These are phyloP conservation scores for Pelochelys cantorii DNA, from an alignment of 2,797 vertebrate genomes.

Conservation along the genomic window DNA sequence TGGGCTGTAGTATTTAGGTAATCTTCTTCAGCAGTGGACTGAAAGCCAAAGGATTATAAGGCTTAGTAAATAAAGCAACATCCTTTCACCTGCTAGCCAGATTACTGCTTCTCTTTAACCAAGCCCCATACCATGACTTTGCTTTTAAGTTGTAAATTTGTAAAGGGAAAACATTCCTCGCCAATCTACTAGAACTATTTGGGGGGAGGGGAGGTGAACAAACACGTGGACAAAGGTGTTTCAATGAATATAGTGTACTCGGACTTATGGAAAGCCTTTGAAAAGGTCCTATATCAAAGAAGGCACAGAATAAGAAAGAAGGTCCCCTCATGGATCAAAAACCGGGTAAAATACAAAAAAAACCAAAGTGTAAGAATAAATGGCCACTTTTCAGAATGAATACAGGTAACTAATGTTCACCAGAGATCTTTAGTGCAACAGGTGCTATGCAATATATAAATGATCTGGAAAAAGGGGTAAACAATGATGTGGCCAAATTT, in stretches of 20 bases:
- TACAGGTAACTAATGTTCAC: background rate
- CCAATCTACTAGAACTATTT: background rate
- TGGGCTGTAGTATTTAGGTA: constrained; percentile 46
- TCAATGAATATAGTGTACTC: background rate
- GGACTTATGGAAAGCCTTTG: background rate
- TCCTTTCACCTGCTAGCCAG: constrained; percentile 63
- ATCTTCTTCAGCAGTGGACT: constrained; percentile 64
- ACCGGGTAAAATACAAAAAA: background rate
- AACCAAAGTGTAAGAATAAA: background rate
- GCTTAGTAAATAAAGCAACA: constrained; percentile 68
- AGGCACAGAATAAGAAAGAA: background rate
- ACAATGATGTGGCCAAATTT: background rate
- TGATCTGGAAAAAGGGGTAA: background rate
- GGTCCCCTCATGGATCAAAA: background rate
- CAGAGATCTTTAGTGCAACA: background rate
- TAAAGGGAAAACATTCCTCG: background rate
- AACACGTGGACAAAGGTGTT: background rate
- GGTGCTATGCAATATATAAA: background rate
- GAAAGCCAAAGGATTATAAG: constrained; percentile 66
- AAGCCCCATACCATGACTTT: constrained; percentile 23
- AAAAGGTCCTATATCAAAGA: background rate
- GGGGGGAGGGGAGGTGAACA: background rate
- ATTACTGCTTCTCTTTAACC: constrained; percentile 47
- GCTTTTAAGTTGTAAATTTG: background rate
- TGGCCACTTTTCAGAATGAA: background rate